Evolutionary conservation across 2,113 vertebrate species (phyloP).

Genomic region (Alethe castanea): DNA sequence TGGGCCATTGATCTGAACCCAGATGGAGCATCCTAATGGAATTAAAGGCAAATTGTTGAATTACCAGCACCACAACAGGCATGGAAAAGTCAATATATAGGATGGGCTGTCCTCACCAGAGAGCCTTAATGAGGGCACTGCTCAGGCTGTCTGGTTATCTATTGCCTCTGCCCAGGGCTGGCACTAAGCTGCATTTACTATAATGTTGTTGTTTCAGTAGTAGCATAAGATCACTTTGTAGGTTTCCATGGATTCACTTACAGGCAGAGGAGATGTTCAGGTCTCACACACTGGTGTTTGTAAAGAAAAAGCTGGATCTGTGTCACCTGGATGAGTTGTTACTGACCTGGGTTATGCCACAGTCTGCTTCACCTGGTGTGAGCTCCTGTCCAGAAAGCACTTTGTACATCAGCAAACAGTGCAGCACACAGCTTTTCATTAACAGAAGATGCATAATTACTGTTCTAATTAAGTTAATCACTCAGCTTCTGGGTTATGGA

Average conservation of each 20-base stretch:
- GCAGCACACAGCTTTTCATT: neutral
- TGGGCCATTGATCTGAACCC: neutral
- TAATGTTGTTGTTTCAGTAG: neutral
- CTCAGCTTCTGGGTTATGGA: neutral
- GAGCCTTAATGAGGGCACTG: neutral
- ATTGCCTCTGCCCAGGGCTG: neutral
- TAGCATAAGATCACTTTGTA: neutral
- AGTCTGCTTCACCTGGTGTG: neutral
- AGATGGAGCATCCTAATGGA: neutral
- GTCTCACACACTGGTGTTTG: neutral
- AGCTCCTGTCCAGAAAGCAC: neutral
- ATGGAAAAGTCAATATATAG: neutral
- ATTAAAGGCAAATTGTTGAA: neutral
- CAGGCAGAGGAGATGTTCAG: neutral
- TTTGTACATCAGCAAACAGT: neutral
- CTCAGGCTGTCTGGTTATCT: neutral
- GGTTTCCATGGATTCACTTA: neutral
- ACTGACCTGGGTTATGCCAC: neutral
- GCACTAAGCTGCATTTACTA: neutral
- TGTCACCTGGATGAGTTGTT: neutral
- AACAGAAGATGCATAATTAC: neutral
- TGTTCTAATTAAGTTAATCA: neutral
- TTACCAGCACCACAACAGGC: neutral
- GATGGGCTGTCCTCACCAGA: neutral
- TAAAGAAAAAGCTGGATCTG: neutral